phyloP scores from a whole-genome alignment of 2,797 vertebrate species.

The Anomalospiza imberbis region DNA sequence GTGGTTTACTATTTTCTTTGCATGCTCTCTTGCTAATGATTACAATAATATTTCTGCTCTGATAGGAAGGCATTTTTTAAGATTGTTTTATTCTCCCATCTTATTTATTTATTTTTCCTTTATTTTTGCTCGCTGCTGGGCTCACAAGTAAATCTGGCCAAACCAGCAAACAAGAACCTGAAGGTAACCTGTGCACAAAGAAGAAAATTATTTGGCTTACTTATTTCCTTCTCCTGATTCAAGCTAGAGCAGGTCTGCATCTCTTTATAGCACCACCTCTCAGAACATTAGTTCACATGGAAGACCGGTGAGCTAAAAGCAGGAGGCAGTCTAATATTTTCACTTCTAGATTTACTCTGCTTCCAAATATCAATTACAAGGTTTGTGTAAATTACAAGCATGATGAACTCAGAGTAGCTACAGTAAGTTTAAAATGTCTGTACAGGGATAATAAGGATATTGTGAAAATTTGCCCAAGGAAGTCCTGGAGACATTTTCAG shows the following conservation, averaged over 20 bases:
- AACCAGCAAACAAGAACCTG: not conserved
- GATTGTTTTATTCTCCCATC: not conserved
- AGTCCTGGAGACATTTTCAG: slow-evolving; percentile 72
- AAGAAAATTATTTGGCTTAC: not conserved
- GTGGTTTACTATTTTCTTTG: not conserved
- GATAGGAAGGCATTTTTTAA: not conserved
- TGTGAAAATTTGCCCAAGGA: slow-evolving; percentile 71
- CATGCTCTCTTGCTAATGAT: not conserved
- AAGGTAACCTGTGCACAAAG: not conserved
- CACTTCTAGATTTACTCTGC: slow-evolving; percentile 40
- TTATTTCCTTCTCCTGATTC: not conserved
- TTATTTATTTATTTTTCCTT: not conserved
- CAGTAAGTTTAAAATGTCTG: slow-evolving; percentile 62
- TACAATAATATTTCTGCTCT: not conserved
- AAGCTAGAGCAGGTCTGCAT: not conserved
- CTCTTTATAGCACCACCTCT: not conserved
- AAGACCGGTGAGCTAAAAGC: slow-evolving; percentile 49
- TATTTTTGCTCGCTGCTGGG: not conserved
- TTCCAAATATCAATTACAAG: slow-evolving; percentile 69
- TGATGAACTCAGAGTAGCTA: slow-evolving; percentile 57
- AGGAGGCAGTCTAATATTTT: slow-evolving; percentile 36
- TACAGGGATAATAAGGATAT: slow-evolving; percentile 65
- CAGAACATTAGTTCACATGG: not conserved
- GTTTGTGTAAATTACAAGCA: slow-evolving; percentile 68
- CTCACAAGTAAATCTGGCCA: not conserved